Evolutionary conservation across 1,140 invertebrate species (phyloP), one percentile per base, ranked within the genome.

Genomic region (Drosophila orosa): DNA sequence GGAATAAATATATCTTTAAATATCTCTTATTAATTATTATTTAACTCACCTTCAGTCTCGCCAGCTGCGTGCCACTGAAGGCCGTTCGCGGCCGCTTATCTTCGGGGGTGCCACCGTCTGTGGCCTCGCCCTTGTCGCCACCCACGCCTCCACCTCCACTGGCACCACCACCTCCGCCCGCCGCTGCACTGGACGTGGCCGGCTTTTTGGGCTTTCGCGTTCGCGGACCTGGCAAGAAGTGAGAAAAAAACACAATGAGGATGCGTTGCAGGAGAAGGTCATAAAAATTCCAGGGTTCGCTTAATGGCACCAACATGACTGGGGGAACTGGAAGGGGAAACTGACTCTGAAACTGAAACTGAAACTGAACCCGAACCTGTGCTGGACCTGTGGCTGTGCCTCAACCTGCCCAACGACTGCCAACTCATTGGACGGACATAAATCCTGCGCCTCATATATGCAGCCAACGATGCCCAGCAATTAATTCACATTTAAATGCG

Each of bases 51-150:
- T 99, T 99, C 58, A 99, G 93, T 80, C 97, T 95, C 2, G 96
- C 95, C 75, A 99, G 93, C 92, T 99, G 99, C 40, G 99, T 97
- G 13, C 96, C 96, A 73, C 98, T 99, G 93, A 99, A 99, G 5
- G 99, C 98, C 10, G 99, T 99, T 50, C 99, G 93, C 0, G 99
- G 98, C 79, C 99, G 93, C 92, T 99, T 99, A 91, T 99, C 98
- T 81, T 98, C 97, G 45, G 95, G 74, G 67, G 79, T 52, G 65
- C 59, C 48, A 17, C 59, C 54, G 27, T 62, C 65, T 60, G 67
- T 31, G 54, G 62, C 48, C 48, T 65, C 79, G 15, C 35, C 27
- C 44, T 79, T 78, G 19, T 78, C 74, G 87, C 78, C 93, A 42
- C 52, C 59, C 10, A 56, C 56, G 44, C 80, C 62, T 15, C 48